phyloP scores from a whole-genome alignment of 2,888 invertebrate genomes.

The Deilephila porcellus region DNA sequence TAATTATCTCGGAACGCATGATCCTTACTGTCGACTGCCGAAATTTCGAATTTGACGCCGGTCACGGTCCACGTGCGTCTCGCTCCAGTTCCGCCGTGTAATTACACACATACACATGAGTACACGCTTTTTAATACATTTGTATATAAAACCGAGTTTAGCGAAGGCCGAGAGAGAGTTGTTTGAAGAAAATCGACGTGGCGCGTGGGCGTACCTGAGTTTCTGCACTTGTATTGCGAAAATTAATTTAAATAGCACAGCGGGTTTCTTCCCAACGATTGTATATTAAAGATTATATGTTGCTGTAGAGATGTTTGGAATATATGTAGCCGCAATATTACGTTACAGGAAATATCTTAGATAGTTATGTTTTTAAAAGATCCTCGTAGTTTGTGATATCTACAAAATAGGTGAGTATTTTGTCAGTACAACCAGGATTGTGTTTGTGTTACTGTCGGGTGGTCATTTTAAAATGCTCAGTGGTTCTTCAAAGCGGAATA shows the following conservation, averaged over 20 bases:
- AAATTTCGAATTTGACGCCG: slow-evolving; percentile 18
- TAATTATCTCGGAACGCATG: background rate
- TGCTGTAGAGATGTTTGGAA: too few species aligned
- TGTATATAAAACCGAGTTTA: slow-evolving; percentile 5
- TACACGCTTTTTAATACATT: slow-evolving; percentile 15
- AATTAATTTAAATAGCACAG: background rate
- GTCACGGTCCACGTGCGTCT: slow-evolving; percentile 26
- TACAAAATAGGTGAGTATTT: too few species aligned
- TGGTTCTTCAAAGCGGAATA: too few species aligned
- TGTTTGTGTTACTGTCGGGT: too few species aligned
- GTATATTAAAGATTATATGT: too few species aligned
- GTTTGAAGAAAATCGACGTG: background rate
- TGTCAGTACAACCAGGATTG: too few species aligned
- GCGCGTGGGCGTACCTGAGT: background rate
- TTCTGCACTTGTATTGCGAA: background rate
- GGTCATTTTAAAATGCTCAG: too few species aligned
- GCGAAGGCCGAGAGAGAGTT: slow-evolving; percentile 22
- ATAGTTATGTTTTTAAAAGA: too few species aligned
- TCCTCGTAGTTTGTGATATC: too few species aligned
- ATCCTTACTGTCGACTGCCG: slow-evolving; percentile 5
- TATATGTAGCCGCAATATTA: too few species aligned
- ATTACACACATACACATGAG: slow-evolving; percentile 15
- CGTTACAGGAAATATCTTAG: too few species aligned
- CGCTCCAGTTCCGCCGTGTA: slow-evolving; percentile 16
- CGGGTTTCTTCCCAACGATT: too few species aligned